Percentiles rank a stretch among this genome's conserved stretches.
phyloP scores from a whole-genome alignment of 2,797 vertebrate species.

The Ptychadena robeensis region DNA sequence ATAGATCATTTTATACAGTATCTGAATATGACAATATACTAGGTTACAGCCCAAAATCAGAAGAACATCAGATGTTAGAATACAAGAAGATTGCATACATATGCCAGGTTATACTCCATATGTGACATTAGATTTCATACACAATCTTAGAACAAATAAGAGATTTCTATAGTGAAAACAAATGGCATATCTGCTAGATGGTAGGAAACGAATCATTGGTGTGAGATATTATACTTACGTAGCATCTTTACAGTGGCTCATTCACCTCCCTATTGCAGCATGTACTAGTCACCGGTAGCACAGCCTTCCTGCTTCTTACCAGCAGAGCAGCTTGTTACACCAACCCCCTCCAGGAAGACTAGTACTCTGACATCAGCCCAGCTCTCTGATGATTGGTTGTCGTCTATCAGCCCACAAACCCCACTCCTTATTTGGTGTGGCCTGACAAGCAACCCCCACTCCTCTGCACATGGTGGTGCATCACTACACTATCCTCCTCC shows the following conservation, averaged over 20 bases:
- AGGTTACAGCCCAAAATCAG: too few species aligned
- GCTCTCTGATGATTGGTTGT: slow-evolving; percentile 69
- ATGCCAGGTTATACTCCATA: too few species aligned
- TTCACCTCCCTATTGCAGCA: slow-evolving; percentile 9
- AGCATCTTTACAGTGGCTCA: slow-evolving; percentile 2
- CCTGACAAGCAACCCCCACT: slow-evolving; percentile 7
- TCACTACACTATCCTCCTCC: slow-evolving; percentile 1
- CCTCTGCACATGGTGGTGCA: slow-evolving; percentile 6
- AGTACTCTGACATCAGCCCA: slow-evolving; percentile 67
- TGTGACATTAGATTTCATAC: too few species aligned
- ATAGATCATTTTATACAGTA: too few species aligned
- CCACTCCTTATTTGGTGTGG: slow-evolving; percentile 65
- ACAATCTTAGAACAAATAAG: too few species aligned
- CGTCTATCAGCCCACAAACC: slow-evolving; percentile 68
- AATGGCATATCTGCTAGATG: too few species aligned
- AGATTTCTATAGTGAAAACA: too few species aligned
- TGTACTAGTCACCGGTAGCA: slow-evolving; percentile 5
- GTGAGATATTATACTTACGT: slow-evolving; percentile 22
- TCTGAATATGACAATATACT: too few species aligned
- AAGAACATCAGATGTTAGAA: too few species aligned
- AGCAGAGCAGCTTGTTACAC: slow-evolving; percentile 54
- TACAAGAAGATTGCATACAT: too few species aligned
- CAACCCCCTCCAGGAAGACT: slow-evolving; percentile 67
- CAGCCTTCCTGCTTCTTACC: slow-evolving; percentile 19
- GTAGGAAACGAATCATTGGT: too few species aligned